phyloP scores from a whole-genome alignment of 2,797 vertebrate genomes.

The Nyctibius grandis region DNA sequence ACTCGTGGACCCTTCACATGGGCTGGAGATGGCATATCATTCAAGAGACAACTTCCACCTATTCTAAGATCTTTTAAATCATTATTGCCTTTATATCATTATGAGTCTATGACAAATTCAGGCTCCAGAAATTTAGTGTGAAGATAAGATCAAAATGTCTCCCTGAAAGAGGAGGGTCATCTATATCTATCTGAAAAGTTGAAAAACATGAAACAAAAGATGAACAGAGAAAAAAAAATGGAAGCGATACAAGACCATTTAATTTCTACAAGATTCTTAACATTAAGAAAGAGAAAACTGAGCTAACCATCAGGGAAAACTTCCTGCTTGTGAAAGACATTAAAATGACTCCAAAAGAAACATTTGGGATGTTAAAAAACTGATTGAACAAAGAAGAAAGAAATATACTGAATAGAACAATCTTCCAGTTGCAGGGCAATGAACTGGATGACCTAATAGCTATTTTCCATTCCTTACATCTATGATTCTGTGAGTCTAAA shows the following conservation, averaged over 20 bases:
- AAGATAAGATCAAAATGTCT: neutral
- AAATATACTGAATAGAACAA: neutral
- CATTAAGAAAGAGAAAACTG: neutral
- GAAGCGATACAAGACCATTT: neutral
- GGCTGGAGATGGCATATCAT: neutral
- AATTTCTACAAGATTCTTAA: neutral
- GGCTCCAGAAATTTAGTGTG: neutral
- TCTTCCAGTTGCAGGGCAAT: neutral
- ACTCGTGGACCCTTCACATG: rapidly evolving
- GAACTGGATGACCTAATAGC: neutral
- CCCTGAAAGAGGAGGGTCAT: neutral
- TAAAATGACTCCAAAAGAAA: slow-evolving; percentile 31
- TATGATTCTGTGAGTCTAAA: slow-evolving; percentile 39
- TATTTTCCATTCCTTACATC: slow-evolving; percentile 15
- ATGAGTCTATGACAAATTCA: neutral
- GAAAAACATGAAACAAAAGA: neutral
- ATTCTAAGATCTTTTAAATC: neutral
- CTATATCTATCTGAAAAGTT: neutral
- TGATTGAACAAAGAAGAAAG: neutral
- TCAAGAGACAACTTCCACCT: neutral
- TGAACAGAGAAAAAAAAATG: neutral
- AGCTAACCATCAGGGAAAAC: neutral
- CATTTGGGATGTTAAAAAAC: neutral
- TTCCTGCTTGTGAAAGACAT: neutral
- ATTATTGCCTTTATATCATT: neutral